Evolutionary conservation across 2,113 vertebrate genomes (phyloP).

Genomic region (Melanocharis versteri): DNA sequence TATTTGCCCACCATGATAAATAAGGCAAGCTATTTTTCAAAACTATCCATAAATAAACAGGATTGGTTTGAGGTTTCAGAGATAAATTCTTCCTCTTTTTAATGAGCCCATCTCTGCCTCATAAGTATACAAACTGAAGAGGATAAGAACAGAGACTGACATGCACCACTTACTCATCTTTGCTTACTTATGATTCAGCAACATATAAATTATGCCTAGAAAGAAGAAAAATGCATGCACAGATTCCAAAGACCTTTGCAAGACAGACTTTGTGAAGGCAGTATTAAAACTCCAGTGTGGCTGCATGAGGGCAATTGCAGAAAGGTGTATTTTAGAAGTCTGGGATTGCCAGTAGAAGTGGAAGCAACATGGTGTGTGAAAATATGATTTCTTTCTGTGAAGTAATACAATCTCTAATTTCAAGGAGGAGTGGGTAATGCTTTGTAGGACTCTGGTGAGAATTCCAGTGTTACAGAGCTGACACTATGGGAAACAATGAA

Average conservation of each 20-base stretch:
- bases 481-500: background rate
- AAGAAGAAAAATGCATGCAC: background rate
- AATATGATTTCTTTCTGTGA: background rate
- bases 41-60: conserved; percentile 22
- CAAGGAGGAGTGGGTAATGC: background rate
- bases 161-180: conserved; percentile 10
- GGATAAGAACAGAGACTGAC: background rate
- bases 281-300: background rate
- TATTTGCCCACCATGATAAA: conserved; percentile 28
- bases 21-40: conserved; percentile 40
- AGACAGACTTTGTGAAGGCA: background rate
- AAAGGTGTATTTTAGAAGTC: background rate
- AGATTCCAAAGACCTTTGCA: background rate
- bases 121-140: background rate
- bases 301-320: background rate
- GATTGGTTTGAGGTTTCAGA: conserved; percentile 6
- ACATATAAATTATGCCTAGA: background rate
- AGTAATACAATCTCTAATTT: background rate
- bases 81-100: conserved; percentile 15
- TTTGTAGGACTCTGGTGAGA: background rate
- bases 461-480: background rate
- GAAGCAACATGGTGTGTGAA: background rate
- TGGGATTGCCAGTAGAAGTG: background rate
- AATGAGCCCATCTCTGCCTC: background rate
- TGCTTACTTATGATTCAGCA: conserved; percentile 35